These are phyloP conservation scores for Autographa gamma DNA, from an alignment of 2,888 invertebrate species.

Conservation along the genomic window DNA sequence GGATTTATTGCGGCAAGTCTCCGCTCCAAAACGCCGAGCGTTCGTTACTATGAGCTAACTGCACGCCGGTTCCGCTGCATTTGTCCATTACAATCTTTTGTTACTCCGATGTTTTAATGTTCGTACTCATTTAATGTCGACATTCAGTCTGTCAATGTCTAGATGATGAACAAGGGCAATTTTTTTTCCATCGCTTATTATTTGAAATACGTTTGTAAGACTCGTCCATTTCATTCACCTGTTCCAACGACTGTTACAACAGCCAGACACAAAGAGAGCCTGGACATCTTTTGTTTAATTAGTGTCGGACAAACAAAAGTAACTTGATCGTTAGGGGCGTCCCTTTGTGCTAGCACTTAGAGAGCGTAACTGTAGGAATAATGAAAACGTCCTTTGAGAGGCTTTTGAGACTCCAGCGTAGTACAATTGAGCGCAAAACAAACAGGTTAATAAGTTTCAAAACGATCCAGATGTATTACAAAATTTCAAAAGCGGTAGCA, in stretches of 20 bases:
- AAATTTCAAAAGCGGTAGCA: slow-evolving; percentile 84
- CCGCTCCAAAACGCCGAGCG: slow-evolving; percentile 87
- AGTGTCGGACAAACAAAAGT: slow-evolving; percentile 83
- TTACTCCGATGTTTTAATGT: slow-evolving; percentile 61
- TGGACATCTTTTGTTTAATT: slow-evolving; percentile 85
- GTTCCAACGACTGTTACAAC: slow-evolving; percentile 70
- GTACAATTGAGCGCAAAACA: slow-evolving; percentile 80
- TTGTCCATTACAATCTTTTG: slow-evolving; percentile 79
- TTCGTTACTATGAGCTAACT: slow-evolving; percentile 86
- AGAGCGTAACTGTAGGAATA: slow-evolving; percentile 76
- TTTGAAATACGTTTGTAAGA: slow-evolving; percentile 56
- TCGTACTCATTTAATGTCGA: slow-evolving; percentile 73
- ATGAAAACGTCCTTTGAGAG: slow-evolving; percentile 81
- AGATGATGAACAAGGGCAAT: slow-evolving; percentile 65
- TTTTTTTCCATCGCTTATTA: slow-evolving; percentile 60
- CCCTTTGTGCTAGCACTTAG: slow-evolving; percentile 77
- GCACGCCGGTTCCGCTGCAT: slow-evolving; percentile 86
- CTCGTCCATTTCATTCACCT: slow-evolving; percentile 74
- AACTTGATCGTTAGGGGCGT: slow-evolving; percentile 82
- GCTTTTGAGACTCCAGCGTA: slow-evolving; percentile 77
- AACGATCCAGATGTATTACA: slow-evolving; percentile 89
- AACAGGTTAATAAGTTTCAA: slow-evolving; percentile 88
- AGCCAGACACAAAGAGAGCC: slow-evolving; percentile 69
- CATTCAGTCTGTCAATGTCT: slow-evolving; percentile 73
- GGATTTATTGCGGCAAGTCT: slow-evolving; percentile 89